These are phyloP conservation scores for Philantomba maxwellii DNA, from an alignment of 2,113 vertebrate species.

Conservation along the genomic window DNA sequence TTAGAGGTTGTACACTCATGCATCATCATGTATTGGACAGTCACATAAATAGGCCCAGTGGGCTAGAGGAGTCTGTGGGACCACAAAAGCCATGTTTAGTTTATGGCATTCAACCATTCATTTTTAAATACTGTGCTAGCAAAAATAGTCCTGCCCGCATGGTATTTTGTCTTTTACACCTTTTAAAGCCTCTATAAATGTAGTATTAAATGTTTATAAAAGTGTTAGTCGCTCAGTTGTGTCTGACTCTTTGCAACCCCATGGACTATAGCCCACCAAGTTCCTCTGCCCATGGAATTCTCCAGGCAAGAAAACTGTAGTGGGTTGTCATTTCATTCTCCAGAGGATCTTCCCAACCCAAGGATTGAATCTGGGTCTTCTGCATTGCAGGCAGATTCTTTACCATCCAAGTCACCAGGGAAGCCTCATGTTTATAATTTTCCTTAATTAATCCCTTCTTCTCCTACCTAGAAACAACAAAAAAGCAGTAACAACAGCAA, in stretches of 20 bases:
- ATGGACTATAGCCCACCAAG: neutral
- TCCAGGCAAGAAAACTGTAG: neutral
- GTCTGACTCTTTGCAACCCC: neutral
- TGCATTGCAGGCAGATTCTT: neutral
- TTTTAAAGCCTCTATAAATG: neutral
- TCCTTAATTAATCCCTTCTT: neutral
- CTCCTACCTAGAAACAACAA: neutral
- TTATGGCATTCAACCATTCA: neutral
- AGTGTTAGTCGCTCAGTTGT: neutral
- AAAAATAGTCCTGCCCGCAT: neutral
- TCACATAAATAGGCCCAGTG: neutral
- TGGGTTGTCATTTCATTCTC: neutral
- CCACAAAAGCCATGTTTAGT: neutral
- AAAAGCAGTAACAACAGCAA: neutral
- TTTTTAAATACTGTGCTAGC: neutral
- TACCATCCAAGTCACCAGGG: neutral
- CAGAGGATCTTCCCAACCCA: neutral
- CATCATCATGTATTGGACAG: fast-evolving
- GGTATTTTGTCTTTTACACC: neutral
- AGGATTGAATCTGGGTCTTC: neutral
- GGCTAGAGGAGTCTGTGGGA: fast-evolving
- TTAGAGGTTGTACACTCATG: fast-evolving
- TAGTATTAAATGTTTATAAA: neutral
- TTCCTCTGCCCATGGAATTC: neutral
- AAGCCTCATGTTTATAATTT: neutral